These are phyloP conservation scores for Tachina grossa DNA, from an alignment of 2,888 invertebrate genomes.

Conservation along the genomic window DNA sequence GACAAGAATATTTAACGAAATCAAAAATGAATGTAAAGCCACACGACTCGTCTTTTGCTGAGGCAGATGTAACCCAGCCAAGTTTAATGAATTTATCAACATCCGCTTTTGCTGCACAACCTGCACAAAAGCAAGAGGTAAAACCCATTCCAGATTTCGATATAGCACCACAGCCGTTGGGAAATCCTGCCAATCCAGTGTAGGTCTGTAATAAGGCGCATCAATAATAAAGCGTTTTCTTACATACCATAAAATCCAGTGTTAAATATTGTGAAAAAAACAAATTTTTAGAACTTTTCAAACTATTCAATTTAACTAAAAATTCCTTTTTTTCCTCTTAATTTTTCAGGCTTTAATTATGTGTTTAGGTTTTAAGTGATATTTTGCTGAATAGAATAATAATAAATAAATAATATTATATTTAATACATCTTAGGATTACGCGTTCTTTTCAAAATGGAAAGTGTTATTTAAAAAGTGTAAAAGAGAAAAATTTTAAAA, in stretches of 20 bases:
- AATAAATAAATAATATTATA: too few species aligned
- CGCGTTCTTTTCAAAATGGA: too few species aligned
- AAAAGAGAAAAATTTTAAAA: too few species aligned
- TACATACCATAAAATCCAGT: neutral
- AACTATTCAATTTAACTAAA: neutral
- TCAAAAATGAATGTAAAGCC: slow-evolving; percentile 17
- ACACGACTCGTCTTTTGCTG: slow-evolving; percentile 6
- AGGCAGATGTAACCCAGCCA: slow-evolving; percentile 69
- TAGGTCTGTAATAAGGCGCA: neutral
- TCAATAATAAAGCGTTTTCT: neutral
- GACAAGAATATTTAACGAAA: slow-evolving; percentile 74
- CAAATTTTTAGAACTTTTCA: too few species aligned
- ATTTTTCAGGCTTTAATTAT: too few species aligned
- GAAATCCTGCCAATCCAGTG: slow-evolving; percentile 73
- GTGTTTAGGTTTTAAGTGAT: too few species aligned
- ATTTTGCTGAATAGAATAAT: too few species aligned
- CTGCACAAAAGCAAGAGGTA: slow-evolving; percentile 35
- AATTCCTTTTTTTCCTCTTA: too few species aligned
- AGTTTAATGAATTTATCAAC: slow-evolving; percentile 77
- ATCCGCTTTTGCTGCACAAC: slow-evolving; percentile 76
- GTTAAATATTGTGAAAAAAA: neutral
- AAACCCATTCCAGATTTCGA: slow-evolving; percentile 68
- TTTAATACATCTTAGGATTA: too few species aligned
- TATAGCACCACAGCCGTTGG: slow-evolving; percentile 74
- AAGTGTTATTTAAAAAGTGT: too few species aligned